Percentiles rank a stretch among this genome's conserved stretches.
These are phyloP conservation scores for Eupeodes corollae DNA, from an alignment of 1,140 invertebrate genomes.

Conservation along the genomic window DNA sequence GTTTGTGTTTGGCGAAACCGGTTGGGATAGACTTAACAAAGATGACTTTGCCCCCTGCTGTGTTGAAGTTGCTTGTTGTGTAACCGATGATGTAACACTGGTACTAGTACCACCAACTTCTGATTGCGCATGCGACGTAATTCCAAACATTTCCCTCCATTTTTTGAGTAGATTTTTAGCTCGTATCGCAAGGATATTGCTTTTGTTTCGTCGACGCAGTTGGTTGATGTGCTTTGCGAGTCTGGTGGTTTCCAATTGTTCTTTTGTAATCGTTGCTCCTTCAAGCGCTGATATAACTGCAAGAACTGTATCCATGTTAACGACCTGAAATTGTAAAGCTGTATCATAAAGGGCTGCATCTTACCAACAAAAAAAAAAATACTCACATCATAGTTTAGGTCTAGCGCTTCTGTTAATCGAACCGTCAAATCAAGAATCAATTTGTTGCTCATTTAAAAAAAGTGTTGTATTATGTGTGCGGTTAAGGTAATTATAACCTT, in stretches of 20 bases:
- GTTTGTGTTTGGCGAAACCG: conserved; percentile 14
- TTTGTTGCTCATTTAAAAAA: conserved; percentile 32
- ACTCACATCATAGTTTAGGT: conserved; percentile 59
- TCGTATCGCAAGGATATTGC: conserved; percentile 68
- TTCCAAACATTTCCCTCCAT: conserved; percentile 66
- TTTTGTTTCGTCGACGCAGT: conserved; percentile 67
- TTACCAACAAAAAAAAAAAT: conserved; percentile 9
- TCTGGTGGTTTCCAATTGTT: conserved; percentile 83
- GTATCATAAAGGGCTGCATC: neutral
- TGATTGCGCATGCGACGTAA: conserved; percentile 34
- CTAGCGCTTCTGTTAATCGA: conserved; percentile 52
- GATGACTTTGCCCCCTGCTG: no score
- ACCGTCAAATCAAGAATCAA: conserved; percentile 46
- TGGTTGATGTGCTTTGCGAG: conserved; percentile 91
- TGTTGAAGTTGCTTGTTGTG: no score
- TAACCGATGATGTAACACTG: no score
- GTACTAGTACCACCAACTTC: no score
- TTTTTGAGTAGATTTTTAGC: conserved; percentile 82
- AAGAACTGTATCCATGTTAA: conserved; percentile 84
- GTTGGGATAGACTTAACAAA: neutral
- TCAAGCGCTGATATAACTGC: conserved; percentile 87
- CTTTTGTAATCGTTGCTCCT: conserved; percentile 85
- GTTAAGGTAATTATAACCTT: no score
- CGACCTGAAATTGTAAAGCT: conserved; percentile 52
- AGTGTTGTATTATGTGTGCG: neutral